These are phyloP conservation scores for Lasaia peninsularis DNA, from an alignment of 1,140 invertebrate genomes.

Conservation along the genomic window DNA sequence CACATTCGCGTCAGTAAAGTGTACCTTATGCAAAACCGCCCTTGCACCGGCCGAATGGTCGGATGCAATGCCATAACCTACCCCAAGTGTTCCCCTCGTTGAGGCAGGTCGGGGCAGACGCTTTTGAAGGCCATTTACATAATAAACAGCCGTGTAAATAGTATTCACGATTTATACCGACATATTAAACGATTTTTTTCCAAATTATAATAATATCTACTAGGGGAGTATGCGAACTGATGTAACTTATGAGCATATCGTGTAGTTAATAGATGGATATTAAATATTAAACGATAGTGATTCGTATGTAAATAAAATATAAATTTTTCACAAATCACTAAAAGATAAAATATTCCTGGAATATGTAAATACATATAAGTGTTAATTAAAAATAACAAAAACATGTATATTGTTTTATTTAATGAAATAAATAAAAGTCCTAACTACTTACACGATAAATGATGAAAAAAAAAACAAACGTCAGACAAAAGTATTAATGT, in stretches of 20 bases:
- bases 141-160: slow-evolving; percentile 53
- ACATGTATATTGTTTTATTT: no score
- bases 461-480: no score
- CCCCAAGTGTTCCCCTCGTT: slow-evolving; percentile 64
- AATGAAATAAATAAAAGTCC: no score
- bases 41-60: slow-evolving; percentile 62
- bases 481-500: no score
- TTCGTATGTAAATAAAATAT: no score
- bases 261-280: no score
- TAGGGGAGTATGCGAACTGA: neutral
- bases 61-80: slow-evolving; percentile 71
- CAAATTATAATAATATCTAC: neutral
- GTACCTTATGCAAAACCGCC: slow-evolving; percentile 67
- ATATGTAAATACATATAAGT: no score
- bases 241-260: neutral
- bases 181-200: slow-evolving; percentile 1
- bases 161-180: slow-evolving; percentile 3
- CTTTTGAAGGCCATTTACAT: slow-evolving; percentile 66
- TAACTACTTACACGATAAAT: no score
- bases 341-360: no score
- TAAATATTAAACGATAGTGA: no score
- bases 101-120: slow-evolving; percentile 63
- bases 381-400: no score
- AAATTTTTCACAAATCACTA: no score
- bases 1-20: slow-evolving; percentile 53